Evolutionary conservation across 2,797 vertebrate genomes (phyloP).

Genomic region (Ispidina picta): DNA sequence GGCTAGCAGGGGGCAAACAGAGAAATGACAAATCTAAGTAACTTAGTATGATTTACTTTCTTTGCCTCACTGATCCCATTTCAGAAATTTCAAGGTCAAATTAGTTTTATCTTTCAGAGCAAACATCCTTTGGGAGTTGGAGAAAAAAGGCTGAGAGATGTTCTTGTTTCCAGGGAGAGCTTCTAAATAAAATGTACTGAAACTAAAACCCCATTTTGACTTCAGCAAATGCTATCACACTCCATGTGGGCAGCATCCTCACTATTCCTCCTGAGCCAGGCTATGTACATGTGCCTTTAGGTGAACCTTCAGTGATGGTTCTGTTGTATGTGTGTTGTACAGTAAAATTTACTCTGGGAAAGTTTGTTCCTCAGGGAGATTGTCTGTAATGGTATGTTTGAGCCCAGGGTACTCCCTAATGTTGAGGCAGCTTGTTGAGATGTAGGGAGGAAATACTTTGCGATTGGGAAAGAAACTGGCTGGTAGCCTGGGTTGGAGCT

Average conservation of each 20-base stretch:
- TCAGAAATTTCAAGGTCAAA: not conserved
- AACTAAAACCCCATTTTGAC: not conserved
- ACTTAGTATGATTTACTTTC: not conserved
- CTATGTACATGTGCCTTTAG: not conserved
- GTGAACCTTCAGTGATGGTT: not conserved
- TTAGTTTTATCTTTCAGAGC: not conserved
- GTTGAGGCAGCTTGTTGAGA: not conserved
- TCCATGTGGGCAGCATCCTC: not conserved
- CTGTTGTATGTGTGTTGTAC: not conserved
- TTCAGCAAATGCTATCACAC: not conserved
- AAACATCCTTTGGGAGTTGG: not conserved
- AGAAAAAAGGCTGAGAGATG: not conserved
- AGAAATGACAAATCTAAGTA: not conserved
- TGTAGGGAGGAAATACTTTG: not conserved
- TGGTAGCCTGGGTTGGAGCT: not conserved
- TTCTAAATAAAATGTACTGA: not conserved
- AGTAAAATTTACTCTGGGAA: not conserved
- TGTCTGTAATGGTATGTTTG: not conserved
- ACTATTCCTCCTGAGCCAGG: not conserved
- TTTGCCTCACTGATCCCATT: not conserved
- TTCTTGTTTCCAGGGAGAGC: not conserved
- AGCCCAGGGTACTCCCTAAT: not conserved
- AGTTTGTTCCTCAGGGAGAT: not conserved
- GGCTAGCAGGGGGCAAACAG: not conserved
- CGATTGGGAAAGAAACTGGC: not conserved